These are phyloP conservation scores for Rhopilema esculentum DNA, from an alignment of 30 jellyfish, hydroid and myxozoan species.

Conservation along the genomic window DNA sequence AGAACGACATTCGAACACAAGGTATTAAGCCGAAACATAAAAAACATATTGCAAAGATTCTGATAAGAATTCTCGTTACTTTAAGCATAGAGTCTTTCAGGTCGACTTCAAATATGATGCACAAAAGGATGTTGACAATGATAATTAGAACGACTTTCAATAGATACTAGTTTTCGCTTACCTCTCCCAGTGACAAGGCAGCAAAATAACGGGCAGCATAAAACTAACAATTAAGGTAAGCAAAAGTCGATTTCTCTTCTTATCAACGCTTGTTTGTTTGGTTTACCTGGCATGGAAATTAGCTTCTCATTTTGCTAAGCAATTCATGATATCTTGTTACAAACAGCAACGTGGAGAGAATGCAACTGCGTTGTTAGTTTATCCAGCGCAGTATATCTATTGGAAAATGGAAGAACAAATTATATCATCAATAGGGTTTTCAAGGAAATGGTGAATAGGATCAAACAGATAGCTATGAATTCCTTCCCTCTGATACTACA, in stretches of 20 bases:
- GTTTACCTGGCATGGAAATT: neutral
- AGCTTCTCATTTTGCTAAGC: neutral
- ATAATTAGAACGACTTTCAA: neutral
- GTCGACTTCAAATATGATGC: no score
- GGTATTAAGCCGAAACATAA: no score
- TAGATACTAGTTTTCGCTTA: neutral
- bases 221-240: neutral
- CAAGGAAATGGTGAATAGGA: no score
- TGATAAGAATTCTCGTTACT: no score
- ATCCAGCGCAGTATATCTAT: constrained; percentile 94
- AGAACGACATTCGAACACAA: no score
- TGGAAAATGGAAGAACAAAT: constrained; percentile 17
- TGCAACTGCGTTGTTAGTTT: constrained; percentile 88
- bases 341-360: constrained; percentile 87
- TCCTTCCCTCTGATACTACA: no score
- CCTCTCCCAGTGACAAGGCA: neutral
- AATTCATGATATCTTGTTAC: constrained; percentile 89
- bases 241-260: neutral
- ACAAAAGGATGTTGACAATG: no score
- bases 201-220: neutral
- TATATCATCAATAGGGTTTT: no score
- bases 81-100: no score
- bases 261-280: neutral
- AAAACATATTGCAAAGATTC: no score
- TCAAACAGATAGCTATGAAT: no score